These are phyloP conservation scores for Epizoanthus ramosus DNA, from an alignment of 92 coral and sea anemone species.

Conservation along the genomic window DNA sequence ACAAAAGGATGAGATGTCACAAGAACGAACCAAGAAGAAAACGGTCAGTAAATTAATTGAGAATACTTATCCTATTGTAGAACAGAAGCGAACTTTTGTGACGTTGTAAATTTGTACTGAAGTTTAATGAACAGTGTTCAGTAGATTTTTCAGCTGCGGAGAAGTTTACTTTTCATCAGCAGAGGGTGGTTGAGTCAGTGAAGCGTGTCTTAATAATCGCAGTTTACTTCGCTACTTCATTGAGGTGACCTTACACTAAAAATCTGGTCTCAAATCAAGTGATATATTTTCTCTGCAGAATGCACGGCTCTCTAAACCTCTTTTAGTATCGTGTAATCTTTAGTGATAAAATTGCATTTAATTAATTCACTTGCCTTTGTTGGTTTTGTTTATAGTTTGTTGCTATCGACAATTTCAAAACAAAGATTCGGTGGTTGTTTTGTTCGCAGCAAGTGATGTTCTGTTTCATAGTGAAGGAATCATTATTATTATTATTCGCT, in stretches of 20 bases:
- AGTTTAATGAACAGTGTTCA: too few relatives aligned
- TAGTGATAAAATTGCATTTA: not conserved
- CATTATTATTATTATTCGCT: not conserved
- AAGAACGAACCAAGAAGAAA: slow-evolving; percentile 23
- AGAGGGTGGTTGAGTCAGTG: too few relatives aligned
- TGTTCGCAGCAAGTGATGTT: slow-evolving; percentile 15
- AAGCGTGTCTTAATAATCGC: too few relatives aligned
- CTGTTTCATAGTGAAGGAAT: not conserved
- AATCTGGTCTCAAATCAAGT: too few relatives aligned
- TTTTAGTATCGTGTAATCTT: not conserved
- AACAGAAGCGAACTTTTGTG: not conserved
- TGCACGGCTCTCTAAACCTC: too few relatives aligned
- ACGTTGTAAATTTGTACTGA: not conserved
- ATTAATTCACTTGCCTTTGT: not conserved
- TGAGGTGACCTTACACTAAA: too few relatives aligned
- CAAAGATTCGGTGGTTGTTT: slow-evolving; percentile 14
- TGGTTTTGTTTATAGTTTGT: slow-evolving; percentile 1
- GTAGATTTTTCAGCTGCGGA: too few relatives aligned
- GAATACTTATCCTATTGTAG: not conserved
- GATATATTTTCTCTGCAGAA: too few relatives aligned
- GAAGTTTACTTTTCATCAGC: too few relatives aligned
- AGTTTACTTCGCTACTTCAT: too few relatives aligned
- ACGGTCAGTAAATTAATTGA: slow-evolving; percentile 19
- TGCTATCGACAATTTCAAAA: not conserved
- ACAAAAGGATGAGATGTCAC: slow-evolving; percentile 12